Percentiles rank a stretch among this genome's conserved stretches.
Evolutionary conservation across 2,113 vertebrate species (phyloP).

Genomic region (Ophiodon elongatus): DNA sequence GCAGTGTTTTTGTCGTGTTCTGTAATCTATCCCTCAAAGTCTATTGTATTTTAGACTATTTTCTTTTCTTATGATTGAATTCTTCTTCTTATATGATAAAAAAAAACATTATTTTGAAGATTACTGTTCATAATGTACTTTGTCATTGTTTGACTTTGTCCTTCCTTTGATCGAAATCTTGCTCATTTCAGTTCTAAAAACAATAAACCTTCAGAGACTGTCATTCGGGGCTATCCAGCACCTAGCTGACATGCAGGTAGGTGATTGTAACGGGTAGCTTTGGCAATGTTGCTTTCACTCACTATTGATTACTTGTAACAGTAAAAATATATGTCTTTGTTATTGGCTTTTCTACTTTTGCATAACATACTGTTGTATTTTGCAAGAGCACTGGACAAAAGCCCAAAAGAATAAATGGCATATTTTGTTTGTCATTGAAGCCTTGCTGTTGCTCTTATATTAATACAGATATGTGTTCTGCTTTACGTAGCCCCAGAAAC

Average conservation of each 20-base stretch:
- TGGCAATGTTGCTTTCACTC: not conserved
- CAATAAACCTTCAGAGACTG: slow-evolving; percentile 92
- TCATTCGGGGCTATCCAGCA: slow-evolving; percentile 84
- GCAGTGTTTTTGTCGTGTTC: no score
- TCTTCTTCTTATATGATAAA: not conserved
- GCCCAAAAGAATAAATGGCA: not conserved
- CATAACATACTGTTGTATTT: not conserved
- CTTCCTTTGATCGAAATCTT: not conserved
- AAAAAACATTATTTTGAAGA: not conserved
- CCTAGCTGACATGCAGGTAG: slow-evolving; percentile 87
- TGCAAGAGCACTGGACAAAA: not conserved
- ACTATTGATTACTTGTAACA: not conserved
- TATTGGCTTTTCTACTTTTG: not conserved
- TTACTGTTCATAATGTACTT: not conserved
- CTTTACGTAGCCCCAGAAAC: slow-evolving; percentile 85
- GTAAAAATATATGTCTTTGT: not conserved
- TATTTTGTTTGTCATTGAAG: not conserved
- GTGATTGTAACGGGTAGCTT: not conserved
- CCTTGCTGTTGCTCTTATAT: not conserved
- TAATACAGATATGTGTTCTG: slow-evolving; percentile 1
- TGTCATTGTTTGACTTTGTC: not conserved
- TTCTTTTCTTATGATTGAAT: not conserved
- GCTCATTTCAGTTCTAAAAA: slow-evolving; percentile 82
- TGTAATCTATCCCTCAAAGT: not conserved
- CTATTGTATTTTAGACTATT: not conserved